A percentile compares a stretch with the other conserved stretches of the same genome.
phyloP scores from a whole-genome alignment of 2,888 invertebrate species.

The Ochropleura leucogaster region DNA sequence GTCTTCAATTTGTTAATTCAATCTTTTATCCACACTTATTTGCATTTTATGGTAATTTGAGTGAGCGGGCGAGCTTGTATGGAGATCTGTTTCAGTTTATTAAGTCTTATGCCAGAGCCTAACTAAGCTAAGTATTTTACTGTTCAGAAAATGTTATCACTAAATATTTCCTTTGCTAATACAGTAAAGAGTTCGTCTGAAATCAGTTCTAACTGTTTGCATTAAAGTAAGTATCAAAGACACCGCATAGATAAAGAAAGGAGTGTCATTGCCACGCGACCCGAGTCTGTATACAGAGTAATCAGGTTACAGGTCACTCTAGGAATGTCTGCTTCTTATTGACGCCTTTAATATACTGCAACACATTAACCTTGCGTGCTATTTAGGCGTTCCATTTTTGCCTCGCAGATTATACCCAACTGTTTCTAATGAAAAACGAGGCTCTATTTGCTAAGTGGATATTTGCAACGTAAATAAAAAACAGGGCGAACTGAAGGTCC shows the following conservation, averaged over 20 bases:
- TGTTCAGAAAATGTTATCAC: slow-evolving; percentile 18
- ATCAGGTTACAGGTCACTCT: slow-evolving; percentile 78
- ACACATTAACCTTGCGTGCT: slow-evolving; percentile 86
- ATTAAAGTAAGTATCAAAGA: slow-evolving; percentile 50
- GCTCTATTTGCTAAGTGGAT: slow-evolving; percentile 64
- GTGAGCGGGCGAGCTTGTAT: slow-evolving; percentile 22
- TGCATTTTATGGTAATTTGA: slow-evolving; percentile 54
- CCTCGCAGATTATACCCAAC: slow-evolving; percentile 73
- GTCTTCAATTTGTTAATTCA: slow-evolving; percentile 55
- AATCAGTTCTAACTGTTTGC: slow-evolving; percentile 44
- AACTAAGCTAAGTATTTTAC: not conserved
- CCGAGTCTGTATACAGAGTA: slow-evolving; percentile 61
- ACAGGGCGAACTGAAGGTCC: slow-evolving; percentile 61
- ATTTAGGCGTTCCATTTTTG: slow-evolving; percentile 79
- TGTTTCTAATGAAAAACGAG: slow-evolving; percentile 62
- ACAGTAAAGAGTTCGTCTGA: slow-evolving; percentile 1
- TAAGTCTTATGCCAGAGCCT: slow-evolving; percentile 9
- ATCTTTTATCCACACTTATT: slow-evolving; percentile 50
- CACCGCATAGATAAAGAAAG: slow-evolving; percentile 65
- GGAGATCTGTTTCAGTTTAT: slow-evolving; percentile 43
- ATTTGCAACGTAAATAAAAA: slow-evolving; percentile 63
- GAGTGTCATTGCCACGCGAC: slow-evolving; percentile 61
- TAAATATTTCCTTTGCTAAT: slow-evolving; percentile 18
- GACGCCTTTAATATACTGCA: slow-evolving; percentile 81
- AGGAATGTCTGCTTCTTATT: slow-evolving; percentile 85